Conservation (phyloP, 2,113 vertebrate genomes). For the Herpetotheres cachinnans region DNA sequence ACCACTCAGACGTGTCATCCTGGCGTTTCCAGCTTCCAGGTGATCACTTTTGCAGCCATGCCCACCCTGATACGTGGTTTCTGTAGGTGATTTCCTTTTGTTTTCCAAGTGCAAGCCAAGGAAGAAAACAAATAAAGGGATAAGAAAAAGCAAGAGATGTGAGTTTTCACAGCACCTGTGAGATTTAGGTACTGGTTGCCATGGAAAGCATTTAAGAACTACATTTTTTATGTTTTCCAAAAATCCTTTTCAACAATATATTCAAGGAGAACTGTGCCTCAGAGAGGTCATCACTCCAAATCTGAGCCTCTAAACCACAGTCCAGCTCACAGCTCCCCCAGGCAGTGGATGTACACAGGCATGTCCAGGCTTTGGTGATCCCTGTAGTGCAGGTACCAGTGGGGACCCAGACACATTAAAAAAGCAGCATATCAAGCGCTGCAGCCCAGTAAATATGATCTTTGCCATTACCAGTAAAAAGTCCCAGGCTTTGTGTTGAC, state of each 20-base stretch:
- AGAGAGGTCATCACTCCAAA: not conserved
- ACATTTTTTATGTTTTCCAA: not conserved
- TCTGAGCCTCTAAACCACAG: not conserved
- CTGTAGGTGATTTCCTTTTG: not conserved
- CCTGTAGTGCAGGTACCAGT: not conserved
- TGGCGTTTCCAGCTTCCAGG: not conserved
- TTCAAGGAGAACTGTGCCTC: not conserved
- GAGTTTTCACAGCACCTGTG: not conserved
- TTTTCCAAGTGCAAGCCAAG: not conserved
- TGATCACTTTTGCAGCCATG: not conserved
- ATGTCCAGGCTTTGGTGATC: not conserved
- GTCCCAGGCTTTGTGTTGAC: not conserved
- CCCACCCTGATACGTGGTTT: not conserved
- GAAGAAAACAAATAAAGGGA: not conserved
- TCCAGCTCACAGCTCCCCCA: not conserved
- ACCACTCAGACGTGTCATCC: not conserved
- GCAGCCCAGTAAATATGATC: not conserved
- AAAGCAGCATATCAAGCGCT: not conserved
- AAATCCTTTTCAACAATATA: not conserved
- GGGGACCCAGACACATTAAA: not conserved
- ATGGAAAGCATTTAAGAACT: not conserved
- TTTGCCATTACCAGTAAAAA: not conserved
- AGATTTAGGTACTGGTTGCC: not conserved
- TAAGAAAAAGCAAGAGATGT: not conserved
- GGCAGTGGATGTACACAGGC: accelerated